phyloP scores from a whole-genome alignment of 2,888 invertebrate genomes.

The Anarsia innoxiella region DNA sequence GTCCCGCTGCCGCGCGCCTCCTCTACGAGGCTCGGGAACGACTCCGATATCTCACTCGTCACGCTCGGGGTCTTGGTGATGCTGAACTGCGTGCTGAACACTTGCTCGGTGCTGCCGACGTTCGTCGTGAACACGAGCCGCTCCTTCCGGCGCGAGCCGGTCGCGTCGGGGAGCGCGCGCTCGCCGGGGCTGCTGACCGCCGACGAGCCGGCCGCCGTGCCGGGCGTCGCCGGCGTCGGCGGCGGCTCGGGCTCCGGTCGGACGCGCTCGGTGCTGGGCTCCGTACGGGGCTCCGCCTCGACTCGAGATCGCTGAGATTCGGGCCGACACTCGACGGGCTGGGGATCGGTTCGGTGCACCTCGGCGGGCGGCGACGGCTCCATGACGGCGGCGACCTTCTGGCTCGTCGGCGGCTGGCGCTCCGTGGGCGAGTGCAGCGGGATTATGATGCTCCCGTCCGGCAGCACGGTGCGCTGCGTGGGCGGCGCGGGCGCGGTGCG shows the following conservation, averaged over 20 bases:
- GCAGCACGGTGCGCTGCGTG: conserved; percentile 51
- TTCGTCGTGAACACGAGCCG: conserved; percentile 80
- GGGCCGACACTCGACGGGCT: not conserved
- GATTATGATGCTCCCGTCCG: conserved; percentile 76
- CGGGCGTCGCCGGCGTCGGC: conserved; percentile 11
- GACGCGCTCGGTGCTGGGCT: conserved; percentile 10
- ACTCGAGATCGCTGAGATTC: not conserved
- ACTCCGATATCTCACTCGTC: conserved; percentile 76
- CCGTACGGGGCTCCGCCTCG: conserved; percentile 4
- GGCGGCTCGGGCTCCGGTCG: conserved; percentile 12
- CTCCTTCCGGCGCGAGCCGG: conserved; percentile 44
- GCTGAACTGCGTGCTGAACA: conserved; percentile 80
- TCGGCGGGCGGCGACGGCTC: not conserved
- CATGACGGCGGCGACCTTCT: not conserved
- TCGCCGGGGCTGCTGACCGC: conserved; percentile 11
- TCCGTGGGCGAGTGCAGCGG: conserved; percentile 70
- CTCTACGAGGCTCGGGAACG: conserved; percentile 67
- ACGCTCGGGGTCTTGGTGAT: conserved; percentile 79
- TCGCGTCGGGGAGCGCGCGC: conserved; percentile 15
- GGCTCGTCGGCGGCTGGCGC: conserved; percentile 1
- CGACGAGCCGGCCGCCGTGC: conserved; percentile 3
- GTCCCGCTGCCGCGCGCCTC: conserved; percentile 59
- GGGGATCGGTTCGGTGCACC: no score
- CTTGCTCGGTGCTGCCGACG: conserved; percentile 80
- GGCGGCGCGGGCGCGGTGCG: conserved; percentile 33